A percentile compares a stretch with the other conserved stretches of the same genome.
phyloP scores from a whole-genome alignment of 2,113 vertebrate species.

The Astur gentilis region DNA sequence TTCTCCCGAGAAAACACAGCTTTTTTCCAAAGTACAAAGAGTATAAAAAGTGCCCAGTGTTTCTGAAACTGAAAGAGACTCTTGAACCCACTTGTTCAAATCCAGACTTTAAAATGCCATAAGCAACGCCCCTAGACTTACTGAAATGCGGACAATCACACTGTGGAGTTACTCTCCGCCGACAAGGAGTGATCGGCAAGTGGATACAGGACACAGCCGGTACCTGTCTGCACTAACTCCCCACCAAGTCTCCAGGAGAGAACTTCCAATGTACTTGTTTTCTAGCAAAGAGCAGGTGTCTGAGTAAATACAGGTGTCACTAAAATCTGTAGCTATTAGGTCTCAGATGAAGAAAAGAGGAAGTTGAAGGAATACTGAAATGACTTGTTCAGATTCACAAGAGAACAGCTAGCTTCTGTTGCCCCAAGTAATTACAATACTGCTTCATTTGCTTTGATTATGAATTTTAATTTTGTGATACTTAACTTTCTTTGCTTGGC shows the following conservation, averaged over 20 bases:
- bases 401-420: neutral
- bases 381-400: neutral
- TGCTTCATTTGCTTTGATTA: neutral
- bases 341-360: neutral
- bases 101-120: neutral
- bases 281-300: neutral
- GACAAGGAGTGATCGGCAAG: neutral
- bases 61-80: neutral
- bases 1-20: neutral
- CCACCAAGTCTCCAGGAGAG: neutral
- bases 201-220: accelerated
- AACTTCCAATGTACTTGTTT: neutral
- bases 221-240: neutral
- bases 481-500: neutral
- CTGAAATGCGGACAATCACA: neutral
- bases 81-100: neutral
- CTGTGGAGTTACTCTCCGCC: neutral
- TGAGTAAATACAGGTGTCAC: neutral
- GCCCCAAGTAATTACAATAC: neutral
- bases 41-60: neutral
- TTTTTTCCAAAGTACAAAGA: neutral
- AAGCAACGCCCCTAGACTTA: neutral
- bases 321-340: neutral
- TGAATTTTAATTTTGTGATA: neutral
- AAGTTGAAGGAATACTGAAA: neutral